Conservation (phyloP, 2,113 vertebrate genomes). For the Erythrocercus mccallii region DNA sequence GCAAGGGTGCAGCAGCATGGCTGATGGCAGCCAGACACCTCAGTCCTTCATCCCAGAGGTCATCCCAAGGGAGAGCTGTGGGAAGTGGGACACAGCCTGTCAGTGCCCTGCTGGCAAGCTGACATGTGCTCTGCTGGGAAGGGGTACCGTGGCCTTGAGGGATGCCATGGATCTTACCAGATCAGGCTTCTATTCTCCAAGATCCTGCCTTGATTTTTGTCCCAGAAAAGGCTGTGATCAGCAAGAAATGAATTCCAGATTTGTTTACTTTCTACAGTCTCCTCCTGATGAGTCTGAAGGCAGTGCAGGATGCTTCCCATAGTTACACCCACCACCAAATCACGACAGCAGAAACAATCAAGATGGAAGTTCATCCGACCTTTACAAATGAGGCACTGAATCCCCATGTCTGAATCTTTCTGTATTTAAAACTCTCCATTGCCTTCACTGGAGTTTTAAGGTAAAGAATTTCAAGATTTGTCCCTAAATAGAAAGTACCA, state of each 20-base stretch:
- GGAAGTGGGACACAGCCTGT: neutral
- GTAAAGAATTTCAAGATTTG: neutral
- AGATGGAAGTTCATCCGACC: neutral
- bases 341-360: neutral
- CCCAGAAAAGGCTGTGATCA: neutral
- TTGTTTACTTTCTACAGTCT: neutral
- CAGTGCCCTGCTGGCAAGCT: neutral
- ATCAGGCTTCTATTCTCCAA: neutral
- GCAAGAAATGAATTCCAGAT: neutral
- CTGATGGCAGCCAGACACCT: neutral
- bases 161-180: neutral
- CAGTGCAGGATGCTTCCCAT: neutral
- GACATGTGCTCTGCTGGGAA: rapidly evolving
- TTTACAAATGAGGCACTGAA: rapidly evolving
- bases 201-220: neutral
- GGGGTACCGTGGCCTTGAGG: rapidly evolving
- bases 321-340: neutral
- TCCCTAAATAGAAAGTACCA: neutral
- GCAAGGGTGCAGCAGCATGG: neutral
- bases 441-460: neutral
- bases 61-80: neutral
- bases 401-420: neutral
- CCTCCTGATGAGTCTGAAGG: neutral
- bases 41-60: neutral
- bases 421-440: neutral